Evolutionary conservation across 2,113 vertebrate genomes (phyloP).

Genomic region (Elephantulus edwardii): DNA sequence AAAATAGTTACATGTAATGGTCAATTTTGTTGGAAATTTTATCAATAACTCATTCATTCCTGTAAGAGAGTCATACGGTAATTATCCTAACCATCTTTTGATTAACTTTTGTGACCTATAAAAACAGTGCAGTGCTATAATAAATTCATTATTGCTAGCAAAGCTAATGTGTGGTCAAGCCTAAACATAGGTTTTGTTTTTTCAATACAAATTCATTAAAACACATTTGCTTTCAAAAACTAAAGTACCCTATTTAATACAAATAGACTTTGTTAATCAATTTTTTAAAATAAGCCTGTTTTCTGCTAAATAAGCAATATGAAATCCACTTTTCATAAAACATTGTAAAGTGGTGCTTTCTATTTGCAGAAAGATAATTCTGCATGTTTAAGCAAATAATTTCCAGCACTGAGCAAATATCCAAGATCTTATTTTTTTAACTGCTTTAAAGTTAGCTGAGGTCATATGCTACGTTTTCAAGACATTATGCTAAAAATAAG

Average conservation of each 20-base stretch:
- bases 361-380: conserved; percentile 33
- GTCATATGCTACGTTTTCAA: neutral
- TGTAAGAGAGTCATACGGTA: conserved; percentile 19
- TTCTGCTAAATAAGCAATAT: conserved; percentile 5
- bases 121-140: neutral
- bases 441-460: conserved; percentile 1
- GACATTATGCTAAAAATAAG: neutral
- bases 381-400: conserved; percentile 17
- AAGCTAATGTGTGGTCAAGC: conserved; percentile 1
- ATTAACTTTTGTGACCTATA: conserved; percentile 31
- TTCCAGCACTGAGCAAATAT: conserved; percentile 32
- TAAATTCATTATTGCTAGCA: conserved; percentile 26
- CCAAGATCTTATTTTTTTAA: neutral
- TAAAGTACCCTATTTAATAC: neutral
- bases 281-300: conserved; percentile 5
- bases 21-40: conserved; percentile 21
- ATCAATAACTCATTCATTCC: neutral
- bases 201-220: conserved; percentile 20
- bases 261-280: neutral
- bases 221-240: neutral
- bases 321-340: conserved; percentile 29
- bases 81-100: conserved; percentile 38
- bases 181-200: neutral
- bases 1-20: conserved; percentile 23
- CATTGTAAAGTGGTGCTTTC: neutral